Evolutionary conservation across 2,797 vertebrate species (phyloP), one percentile per base, ranked within the genome.

Genomic region (Zalophus californianus): DNA sequence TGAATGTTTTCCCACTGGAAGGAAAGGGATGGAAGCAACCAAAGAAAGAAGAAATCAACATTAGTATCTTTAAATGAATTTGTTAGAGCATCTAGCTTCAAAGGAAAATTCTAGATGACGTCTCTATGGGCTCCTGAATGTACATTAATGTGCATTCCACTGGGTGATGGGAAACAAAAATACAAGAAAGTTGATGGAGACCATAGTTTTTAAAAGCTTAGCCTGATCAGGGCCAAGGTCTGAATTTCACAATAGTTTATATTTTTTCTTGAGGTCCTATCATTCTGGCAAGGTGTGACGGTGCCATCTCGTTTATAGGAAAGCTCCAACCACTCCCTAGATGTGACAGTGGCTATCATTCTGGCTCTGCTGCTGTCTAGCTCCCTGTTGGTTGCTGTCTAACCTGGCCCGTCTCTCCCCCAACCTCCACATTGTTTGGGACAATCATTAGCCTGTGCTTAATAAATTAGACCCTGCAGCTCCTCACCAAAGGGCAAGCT

Each of bases 111-210:
- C 85, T 90, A 66, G 52, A 90, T 25, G 56, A 79, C 41, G 38
- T 83, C 56, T 79, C 66, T 16, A 5, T 20, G 54, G 50, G 68
- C 64, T 83, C 32, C 32, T 70, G 29, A 62, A 79, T 35, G 75
- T 60, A 77, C 75, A 56, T 60, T 38, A 92, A 62, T 14, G 38
- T 38, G 38, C 7, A n/a, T 35, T 84, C 35, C 58, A 64, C 82
- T 8, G 56, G 32, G 29, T 70, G 77, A 91, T 32, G 25, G 60
- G 32, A 90, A 95, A 93, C 38, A 35, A 66, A 95, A 96, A 78
- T 58, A 7, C 52, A 54, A 48, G 54, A 38, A 82, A 58, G 60
- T n/a, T 60, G 54, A 80, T 0, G 10, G 41, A 68, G 62, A 52
- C 21, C 14, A 3, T 64, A 21, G 32, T 21, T 84, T 93, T 89